A percentile compares a stretch with the other conserved stretches of the same genome.
Conservation (phyloP, 1,140 invertebrate genomes). For the Oreohelix idahoensis region DNA sequence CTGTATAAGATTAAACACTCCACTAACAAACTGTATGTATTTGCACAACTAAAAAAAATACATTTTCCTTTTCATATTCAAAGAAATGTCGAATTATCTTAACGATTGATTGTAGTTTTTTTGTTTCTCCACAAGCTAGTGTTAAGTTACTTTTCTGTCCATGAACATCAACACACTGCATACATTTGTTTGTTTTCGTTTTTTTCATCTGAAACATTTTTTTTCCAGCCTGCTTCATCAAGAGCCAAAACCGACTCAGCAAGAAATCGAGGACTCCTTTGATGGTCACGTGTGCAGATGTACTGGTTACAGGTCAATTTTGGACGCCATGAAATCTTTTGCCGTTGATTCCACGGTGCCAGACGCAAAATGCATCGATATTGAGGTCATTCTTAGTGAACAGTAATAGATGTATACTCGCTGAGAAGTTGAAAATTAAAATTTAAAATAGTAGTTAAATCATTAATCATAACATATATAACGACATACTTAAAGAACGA, state of each 20-base stretch:
- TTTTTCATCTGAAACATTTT: background rate
- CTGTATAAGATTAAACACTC: too few relatives aligned
- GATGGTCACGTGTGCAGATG: slow-evolving; percentile 63
- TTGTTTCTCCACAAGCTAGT: too few relatives aligned
- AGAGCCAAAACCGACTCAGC: slow-evolving; percentile 42
- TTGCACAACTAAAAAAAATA: too few relatives aligned
- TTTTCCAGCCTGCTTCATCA: slow-evolving; percentile 49
- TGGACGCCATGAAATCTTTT: slow-evolving; percentile 67
- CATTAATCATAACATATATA: too few relatives aligned
- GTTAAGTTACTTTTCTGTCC: too few relatives aligned
- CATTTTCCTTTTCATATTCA: too few relatives aligned
- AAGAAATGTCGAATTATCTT: too few relatives aligned
- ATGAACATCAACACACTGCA: too few relatives aligned
- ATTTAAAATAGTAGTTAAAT: background rate
- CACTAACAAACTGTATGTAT: too few relatives aligned
- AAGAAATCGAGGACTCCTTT: slow-evolving; percentile 55
- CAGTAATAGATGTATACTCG: background rate
- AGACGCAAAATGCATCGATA: slow-evolving; percentile 41
- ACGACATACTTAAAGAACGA: too few relatives aligned
- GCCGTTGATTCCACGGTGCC: slow-evolving; percentile 45
- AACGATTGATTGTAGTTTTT: too few relatives aligned
- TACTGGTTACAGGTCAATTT: slow-evolving; percentile 64
- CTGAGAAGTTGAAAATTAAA: background rate
- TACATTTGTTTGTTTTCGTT: too few relatives aligned
- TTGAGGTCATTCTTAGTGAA: slow-evolving; percentile 42